Evolutionary conservation across 2,888 invertebrate genomes (phyloP), one percentile per base, ranked within the genome.

Genomic region (Eupeodes latifasciatus): DNA sequence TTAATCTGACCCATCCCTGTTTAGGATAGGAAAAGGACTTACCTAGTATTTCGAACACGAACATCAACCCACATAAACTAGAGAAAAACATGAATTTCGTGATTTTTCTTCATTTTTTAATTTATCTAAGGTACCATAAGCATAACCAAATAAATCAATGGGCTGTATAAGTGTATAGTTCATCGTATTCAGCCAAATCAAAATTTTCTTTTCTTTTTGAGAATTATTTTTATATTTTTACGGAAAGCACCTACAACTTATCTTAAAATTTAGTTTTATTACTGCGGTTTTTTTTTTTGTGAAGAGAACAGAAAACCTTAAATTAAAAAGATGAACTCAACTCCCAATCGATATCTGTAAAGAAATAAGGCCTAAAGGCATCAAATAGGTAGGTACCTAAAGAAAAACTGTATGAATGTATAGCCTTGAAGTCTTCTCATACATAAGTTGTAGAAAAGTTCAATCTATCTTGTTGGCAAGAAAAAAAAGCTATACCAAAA

Each of bases 361-460:
- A 53, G 81, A 74, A 78, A 85, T 85, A 69, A 81, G 49, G 62
- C 49, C 76, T 49, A 72, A 81, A 77, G 66, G 66, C 81, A 72
- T 51, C 55, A 85, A 85, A 81, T 27, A 12, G 5, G 40, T 47
- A 14, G 67, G 55, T 77, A 72, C 77, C 67, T 62, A 59, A 80
- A 85, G 55, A 66, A 59, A 44, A 81, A 74, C 77, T 59, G 12
- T 80, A 66, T 76, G 66, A 66, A 81, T 74, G 74, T 78, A 75
- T 81, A 75, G n/a, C 51, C 62, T 55, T 59, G 11, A 69, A 36
- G 40, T 57, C 47, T 71, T 12, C 6, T 40, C 9, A 7, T 40
- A 9, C 40, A 47, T 14, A 57, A 75, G 53, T 10, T 11, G 6
- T 16, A 53, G 36, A 62, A 75, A 81, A 81, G 59, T 80, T 79